Evolutionary conservation across 1,140 invertebrate species (phyloP).

Genomic region (Eciton burchellii): DNA sequence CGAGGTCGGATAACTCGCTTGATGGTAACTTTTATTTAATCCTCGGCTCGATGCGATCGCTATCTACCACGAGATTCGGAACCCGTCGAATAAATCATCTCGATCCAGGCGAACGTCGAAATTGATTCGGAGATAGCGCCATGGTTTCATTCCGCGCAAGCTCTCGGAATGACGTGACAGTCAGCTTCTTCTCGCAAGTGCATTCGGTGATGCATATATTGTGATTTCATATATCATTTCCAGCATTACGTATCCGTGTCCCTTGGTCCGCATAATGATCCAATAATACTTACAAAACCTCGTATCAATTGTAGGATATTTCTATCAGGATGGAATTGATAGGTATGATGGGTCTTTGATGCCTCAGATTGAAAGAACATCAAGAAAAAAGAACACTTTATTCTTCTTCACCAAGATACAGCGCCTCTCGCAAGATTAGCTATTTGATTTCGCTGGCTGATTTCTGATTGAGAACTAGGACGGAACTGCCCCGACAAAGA

Average conservation of each 20-base stretch:
- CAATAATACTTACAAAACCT: conserved; percentile 4
- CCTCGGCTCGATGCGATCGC: not conserved
- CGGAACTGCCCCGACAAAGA: no score
- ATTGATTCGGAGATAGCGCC: conserved; percentile 10
- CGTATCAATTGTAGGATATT: no score
- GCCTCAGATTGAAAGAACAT: no score
- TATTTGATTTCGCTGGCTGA: no score
- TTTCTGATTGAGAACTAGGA: no score
- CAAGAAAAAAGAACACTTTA: no score
- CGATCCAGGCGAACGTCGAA: conserved; percentile 3
- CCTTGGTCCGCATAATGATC: not conserved
- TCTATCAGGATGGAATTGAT: no score
- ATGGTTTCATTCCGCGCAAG: conserved; percentile 14
- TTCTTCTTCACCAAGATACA: no score
- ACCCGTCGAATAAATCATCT: conserved; percentile 38
- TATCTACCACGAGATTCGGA: not conserved
- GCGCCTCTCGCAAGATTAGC: no score
- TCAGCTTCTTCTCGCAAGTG: conserved; percentile 27
- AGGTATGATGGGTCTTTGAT: no score
- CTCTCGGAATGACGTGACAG: conserved; percentile 24
- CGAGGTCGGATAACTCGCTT: no score
- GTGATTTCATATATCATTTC: conserved; percentile 4
- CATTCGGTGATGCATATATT: conserved; percentile 23
- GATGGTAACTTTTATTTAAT: not conserved
- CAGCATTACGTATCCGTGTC: conserved; percentile 20